Base-by-base conservation (phyloP, 2,113 vertebrate species). In the Eidolon helvum region DNA sequence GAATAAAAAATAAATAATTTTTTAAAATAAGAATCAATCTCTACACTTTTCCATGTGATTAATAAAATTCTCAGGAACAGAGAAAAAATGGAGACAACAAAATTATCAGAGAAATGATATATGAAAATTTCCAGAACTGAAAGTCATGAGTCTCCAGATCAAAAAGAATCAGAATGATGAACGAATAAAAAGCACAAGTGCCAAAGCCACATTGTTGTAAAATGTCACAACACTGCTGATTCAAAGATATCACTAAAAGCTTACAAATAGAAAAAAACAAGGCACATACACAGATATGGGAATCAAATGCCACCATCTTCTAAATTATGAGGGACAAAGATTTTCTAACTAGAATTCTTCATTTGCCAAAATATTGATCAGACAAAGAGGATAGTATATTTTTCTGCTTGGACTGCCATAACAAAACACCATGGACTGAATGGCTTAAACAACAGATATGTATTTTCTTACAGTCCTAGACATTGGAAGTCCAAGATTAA, bases 1-100 rank as follows among this genome's bases (percentile, higher is more conserved):
- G 33, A 77, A 71, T 74, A 53, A 97, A 92, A 91, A 65, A 93
- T 10, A 55, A 53, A 72, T 85, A 7, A 63, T 68, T 91, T 92
- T 61, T 30, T 45, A 88, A 79, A 96, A 71, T 90, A 84, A 84
- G 15, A 63, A 40, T 77, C 72, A 59, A 45, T 82, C 72, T 95
- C 71, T 7, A 74, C 82, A 12, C 30, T 95, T 30, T 82, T 82
- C 57, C 3, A 65, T 80, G 14, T 89, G 8, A 89, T 77, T 55
- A 71, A 71, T 82, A 91, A 57, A 83, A 57, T 92, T 94, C 15
- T 38, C 26, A 69, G 16, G 90, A 95, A 95, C 10, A 90, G 10
- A 79, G 59, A 65, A 83, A 94, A 92, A 94, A 97, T 26, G 24
- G 57, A 92, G 16, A 93, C 15, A 80, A 61, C 4, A 40, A 85